These are phyloP conservation scores for Aporophyla lueneburgensis DNA, from an alignment of 2,888 invertebrate genomes.

Conservation along the genomic window DNA sequence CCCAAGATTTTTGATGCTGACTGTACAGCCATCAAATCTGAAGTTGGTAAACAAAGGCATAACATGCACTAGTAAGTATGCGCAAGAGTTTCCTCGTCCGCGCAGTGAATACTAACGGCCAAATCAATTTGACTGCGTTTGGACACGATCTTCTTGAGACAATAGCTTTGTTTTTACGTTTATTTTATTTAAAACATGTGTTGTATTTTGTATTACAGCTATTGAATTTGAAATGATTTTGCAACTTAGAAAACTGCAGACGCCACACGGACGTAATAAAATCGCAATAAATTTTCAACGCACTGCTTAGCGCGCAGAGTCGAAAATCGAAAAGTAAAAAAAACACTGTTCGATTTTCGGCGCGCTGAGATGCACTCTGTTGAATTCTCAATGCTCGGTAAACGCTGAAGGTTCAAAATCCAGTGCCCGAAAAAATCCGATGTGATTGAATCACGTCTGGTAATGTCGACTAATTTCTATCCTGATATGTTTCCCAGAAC, in stretches of 20 bases:
- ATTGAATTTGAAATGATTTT: not conserved
- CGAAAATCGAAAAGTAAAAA: too few species aligned
- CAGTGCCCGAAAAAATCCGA: too few species aligned
- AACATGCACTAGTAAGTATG: conserved; percentile 45
- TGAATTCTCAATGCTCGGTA: too few species aligned
- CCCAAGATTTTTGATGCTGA: not conserved
- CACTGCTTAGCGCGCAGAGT: too few species aligned
- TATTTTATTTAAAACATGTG: conserved; percentile 5
- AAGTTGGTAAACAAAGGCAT: conserved; percentile 56
- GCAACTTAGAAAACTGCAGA: not conserved
- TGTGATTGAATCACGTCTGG: too few species aligned
- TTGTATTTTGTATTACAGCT: not conserved
- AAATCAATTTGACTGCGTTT: conserved; percentile 44
- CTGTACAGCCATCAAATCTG: conserved; percentile 38
- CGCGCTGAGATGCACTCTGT: too few species aligned
- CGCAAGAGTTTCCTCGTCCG: conserved; percentile 53
- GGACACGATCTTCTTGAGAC: conserved; percentile 42
- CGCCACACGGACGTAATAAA: too few species aligned
- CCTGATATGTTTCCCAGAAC: too few species aligned
- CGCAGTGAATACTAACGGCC: conserved; percentile 52
- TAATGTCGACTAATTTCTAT: too few species aligned
- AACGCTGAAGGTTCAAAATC: too few species aligned
- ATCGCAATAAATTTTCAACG: too few species aligned
- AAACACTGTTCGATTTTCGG: too few species aligned
- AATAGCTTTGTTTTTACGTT: conserved; percentile 25